These are phyloP conservation scores for Sphecodes monilicornis DNA, from an alignment of 2,888 invertebrate genomes.

Conservation along the genomic window DNA sequence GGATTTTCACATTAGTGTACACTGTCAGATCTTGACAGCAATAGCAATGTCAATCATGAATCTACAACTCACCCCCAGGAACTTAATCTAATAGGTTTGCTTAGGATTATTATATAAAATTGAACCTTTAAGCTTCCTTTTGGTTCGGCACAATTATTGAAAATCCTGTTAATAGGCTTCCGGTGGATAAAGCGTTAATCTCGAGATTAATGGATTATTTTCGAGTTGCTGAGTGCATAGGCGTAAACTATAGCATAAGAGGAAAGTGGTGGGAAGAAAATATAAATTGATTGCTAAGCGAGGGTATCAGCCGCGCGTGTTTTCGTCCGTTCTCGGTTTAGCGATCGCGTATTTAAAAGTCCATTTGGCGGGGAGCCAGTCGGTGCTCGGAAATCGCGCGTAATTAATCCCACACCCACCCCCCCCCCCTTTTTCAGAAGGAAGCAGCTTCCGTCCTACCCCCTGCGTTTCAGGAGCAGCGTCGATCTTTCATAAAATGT, in stretches of 20 bases:
- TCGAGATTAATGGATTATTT: not conserved
- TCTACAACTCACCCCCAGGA: no score
- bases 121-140: no score
- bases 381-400: conserved; percentile 41
- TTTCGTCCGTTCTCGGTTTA: conserved; percentile 9
- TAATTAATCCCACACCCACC: conserved; percentile 62
- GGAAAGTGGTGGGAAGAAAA: not conserved
- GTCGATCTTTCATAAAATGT: conserved; percentile 20
- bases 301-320: conserved; percentile 11
- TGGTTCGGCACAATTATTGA: no score
- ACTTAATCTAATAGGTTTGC: no score
- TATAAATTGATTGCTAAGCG: conserved; percentile 7
- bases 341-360: conserved; percentile 32
- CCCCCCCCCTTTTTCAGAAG: not conserved
- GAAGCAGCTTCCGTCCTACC: not conserved
- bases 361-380: conserved; percentile 50
- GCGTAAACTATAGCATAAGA: not conserved
- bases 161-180: no score
- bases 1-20: no score
- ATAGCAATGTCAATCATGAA: no score
- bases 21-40: no score
- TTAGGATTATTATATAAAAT: no score
- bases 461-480: not conserved
- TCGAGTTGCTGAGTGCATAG: not conserved
- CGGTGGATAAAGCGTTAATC: not conserved